Percentiles rank a stretch among this genome's conserved stretches.
Evolutionary conservation across 2,888 invertebrate genomes (phyloP).

Genomic region (Ectobius pallidus): DNA sequence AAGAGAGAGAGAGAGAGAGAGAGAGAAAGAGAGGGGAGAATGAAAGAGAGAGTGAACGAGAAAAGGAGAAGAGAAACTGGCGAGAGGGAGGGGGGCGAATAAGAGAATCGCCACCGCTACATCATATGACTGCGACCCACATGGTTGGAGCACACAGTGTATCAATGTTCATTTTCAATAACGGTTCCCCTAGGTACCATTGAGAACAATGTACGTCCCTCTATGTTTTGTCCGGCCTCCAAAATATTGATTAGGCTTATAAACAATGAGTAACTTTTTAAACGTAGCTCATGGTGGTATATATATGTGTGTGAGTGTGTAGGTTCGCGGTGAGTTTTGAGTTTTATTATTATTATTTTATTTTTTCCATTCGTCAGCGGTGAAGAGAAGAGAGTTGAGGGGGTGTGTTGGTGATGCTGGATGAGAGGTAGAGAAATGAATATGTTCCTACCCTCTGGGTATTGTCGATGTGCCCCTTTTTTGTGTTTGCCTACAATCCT

Average conservation of each 20-base stretch:
- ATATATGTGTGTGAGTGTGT: background rate
- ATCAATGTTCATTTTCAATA: conserved; percentile 57
- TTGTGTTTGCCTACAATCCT: conserved; percentile 34
- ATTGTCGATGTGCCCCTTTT: conserved; percentile 35
- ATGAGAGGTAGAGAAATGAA: conserved; percentile 29
- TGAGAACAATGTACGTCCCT: conserved; percentile 37
- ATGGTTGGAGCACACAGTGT: conserved; percentile 12
- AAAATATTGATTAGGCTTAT: conserved; percentile 41
- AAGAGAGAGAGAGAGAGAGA: background rate
- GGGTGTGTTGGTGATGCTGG: conserved; percentile 1
- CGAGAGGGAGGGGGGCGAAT: conserved; percentile 43
- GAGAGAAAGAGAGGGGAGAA: conserved; percentile 36
- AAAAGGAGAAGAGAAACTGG: too few relatives aligned
- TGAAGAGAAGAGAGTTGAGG: conserved; percentile 24
- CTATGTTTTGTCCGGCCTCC: conserved; percentile 33
- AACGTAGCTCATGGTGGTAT: conserved; percentile 21
- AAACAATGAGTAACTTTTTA: conserved; percentile 40
- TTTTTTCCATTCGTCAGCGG: conserved; percentile 23
- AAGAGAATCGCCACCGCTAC: background rate
- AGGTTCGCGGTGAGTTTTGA: conserved; percentile 18
- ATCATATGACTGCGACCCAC: background rate
- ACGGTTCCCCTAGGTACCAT: conserved; percentile 55
- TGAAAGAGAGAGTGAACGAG: conserved; percentile 40
- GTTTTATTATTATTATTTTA: conserved; percentile 31
- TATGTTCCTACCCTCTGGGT: conserved; percentile 35